These are phyloP conservation scores for Slavum lentiscoides DNA, from an alignment of 2,888 invertebrate genomes.

Conservation along the genomic window DNA sequence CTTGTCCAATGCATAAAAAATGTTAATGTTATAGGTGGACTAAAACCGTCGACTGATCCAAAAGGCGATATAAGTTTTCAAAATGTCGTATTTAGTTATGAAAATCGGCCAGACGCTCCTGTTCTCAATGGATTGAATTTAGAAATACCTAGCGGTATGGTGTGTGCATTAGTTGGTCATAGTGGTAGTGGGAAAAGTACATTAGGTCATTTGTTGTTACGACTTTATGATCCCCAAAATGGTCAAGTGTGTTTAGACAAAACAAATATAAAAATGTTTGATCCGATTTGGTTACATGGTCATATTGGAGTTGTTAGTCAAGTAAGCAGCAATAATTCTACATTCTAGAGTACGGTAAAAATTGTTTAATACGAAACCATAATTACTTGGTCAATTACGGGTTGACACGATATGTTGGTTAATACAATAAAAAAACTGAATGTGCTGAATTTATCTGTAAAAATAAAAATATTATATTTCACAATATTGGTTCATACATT, in stretches of 20 bases:
- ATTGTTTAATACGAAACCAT: too few species aligned
- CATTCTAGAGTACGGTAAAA: neutral
- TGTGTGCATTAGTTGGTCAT: conserved; percentile 84
- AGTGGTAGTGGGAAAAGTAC: conserved; percentile 97
- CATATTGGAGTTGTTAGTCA: conserved; percentile 90
- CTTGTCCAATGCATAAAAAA: neutral
- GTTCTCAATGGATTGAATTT: conserved; percentile 72
- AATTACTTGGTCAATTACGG: too few species aligned
- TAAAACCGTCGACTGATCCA: conserved; percentile 64
- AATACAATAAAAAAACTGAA: too few species aligned
- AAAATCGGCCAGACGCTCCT: conserved; percentile 65
- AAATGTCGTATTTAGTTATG: conserved; percentile 75
- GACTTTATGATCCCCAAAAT: conserved; percentile 80
- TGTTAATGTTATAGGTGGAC: conserved; percentile 64
- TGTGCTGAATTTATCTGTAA: too few species aligned
- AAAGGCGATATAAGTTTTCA: conserved; percentile 76
- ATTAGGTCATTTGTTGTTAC: conserved; percentile 77
- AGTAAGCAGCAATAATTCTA: conserved; percentile 60
- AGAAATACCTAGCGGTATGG: conserved; percentile 69
- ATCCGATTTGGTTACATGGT: conserved; percentile 81
- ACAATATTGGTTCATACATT: too few species aligned
- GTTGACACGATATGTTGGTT: too few species aligned
- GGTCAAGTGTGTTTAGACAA: conserved; percentile 79
- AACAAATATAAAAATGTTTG: conserved; percentile 72
- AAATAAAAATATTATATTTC: too few species aligned